phyloP scores from a whole-genome alignment of 2,888 invertebrate genomes.

The Cylloceria caligata region DNA sequence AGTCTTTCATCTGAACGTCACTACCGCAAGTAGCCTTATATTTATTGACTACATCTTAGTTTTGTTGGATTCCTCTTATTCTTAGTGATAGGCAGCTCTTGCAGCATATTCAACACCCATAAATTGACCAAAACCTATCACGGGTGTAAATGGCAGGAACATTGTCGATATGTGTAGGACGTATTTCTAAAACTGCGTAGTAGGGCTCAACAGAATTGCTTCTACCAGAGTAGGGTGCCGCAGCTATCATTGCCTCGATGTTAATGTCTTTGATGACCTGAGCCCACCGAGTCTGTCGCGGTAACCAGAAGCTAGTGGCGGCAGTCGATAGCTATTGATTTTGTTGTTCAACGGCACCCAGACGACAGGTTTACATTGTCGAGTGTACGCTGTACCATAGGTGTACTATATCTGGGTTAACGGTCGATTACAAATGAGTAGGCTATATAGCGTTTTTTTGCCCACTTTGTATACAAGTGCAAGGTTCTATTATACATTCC shows the following conservation, averaged over 20 bases:
- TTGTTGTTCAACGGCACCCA: slow-evolving; percentile 68
- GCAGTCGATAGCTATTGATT: slow-evolving; percentile 71
- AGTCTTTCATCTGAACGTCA: too few species aligned
- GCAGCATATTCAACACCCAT: too few species aligned
- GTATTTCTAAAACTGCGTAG: too few species aligned
- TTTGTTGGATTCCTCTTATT: too few species aligned
- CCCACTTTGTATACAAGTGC: too few species aligned
- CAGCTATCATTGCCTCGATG: slow-evolving; percentile 67
- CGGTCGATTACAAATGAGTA: slow-evolving; percentile 15
- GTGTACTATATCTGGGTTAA: slow-evolving; percentile 46
- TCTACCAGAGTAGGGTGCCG: slow-evolving; percentile 12
- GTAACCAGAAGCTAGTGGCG: slow-evolving; percentile 27
- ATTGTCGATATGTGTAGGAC: too few species aligned
- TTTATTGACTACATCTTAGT: too few species aligned
- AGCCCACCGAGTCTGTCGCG: slow-evolving; percentile 5
- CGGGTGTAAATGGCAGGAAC: too few species aligned
- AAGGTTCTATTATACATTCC: too few species aligned
- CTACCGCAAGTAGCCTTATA: too few species aligned
- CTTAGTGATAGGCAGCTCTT: too few species aligned
- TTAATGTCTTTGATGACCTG: slow-evolving; percentile 75
- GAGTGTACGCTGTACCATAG: slow-evolving; percentile 36
- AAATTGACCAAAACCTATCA: too few species aligned
- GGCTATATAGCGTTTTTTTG: slow-evolving; percentile 4
- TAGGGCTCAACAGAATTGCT: slow-evolving; percentile 4
- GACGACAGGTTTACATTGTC: slow-evolving; percentile 50